phyloP scores from a whole-genome alignment of 2,888 invertebrate species.

The Apoderus coryli region DNA sequence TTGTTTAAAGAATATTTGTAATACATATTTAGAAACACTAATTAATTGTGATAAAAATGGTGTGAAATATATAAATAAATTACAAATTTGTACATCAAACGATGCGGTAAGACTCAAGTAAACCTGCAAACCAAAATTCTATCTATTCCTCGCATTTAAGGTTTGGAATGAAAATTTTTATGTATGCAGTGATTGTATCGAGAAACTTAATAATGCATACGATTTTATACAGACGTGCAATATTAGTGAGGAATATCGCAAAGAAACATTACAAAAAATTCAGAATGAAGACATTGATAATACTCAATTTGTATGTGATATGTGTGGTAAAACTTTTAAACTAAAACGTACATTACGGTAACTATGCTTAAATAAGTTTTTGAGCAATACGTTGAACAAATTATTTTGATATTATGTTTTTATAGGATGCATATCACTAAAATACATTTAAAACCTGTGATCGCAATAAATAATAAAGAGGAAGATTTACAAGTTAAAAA shows the following conservation, averaged over 20 bases:
- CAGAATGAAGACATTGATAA: too few species aligned
- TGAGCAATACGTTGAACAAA: too few species aligned
- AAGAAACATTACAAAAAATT: slow-evolving; percentile 15
- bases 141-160: slow-evolving; percentile 16
- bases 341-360: slow-evolving; percentile 18
- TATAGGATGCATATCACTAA: slow-evolving; percentile 19
- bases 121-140: not conserved
- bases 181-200: slow-evolving; percentile 19
- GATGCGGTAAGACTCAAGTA: slow-evolving; percentile 14
- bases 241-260: slow-evolving; percentile 18
- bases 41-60: slow-evolving; percentile 13
- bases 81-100: slow-evolving; percentile 15
- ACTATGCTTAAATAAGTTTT: too few species aligned
- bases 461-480: slow-evolving; percentile 5
- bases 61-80: slow-evolving; percentile 15
- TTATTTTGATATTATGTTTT: too few species aligned
- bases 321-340: slow-evolving; percentile 18
- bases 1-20: too few species aligned
- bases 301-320: slow-evolving; percentile 15
- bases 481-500: slow-evolving; percentile 1
- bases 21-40: slow-evolving; percentile 15
- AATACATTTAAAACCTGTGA: slow-evolving; percentile 15
- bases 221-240: slow-evolving; percentile 18
- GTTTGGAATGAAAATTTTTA: slow-evolving; percentile 16
- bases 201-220: slow-evolving; percentile 16